Evolutionary conservation across 2,888 invertebrate species (phyloP).

Genomic region (Flexamia atlantica): DNA sequence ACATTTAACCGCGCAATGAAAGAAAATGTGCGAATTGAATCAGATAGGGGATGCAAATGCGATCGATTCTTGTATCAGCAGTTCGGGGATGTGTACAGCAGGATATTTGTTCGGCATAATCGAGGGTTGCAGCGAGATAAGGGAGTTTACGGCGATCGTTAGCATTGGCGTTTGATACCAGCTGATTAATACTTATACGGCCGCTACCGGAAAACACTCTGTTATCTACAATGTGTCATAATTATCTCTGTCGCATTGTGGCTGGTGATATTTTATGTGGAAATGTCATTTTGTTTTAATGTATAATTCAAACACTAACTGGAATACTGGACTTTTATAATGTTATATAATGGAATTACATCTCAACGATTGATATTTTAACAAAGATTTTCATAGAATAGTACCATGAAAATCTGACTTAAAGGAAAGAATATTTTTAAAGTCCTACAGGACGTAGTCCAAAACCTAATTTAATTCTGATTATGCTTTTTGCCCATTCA

Average conservation of each 20-base stretch:
- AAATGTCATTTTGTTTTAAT: too few relatives aligned
- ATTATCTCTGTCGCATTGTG: background rate
- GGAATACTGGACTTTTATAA: too few relatives aligned
- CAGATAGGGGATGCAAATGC: slow-evolving; percentile 20
- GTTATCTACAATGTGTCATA: background rate
- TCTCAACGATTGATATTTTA: too few relatives aligned
- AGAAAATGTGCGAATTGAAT: slow-evolving; percentile 51
- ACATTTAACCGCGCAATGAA: slow-evolving; percentile 32
- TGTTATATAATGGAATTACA: too few relatives aligned
- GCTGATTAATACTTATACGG: slow-evolving; percentile 44
- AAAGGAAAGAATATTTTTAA: too few relatives aligned
- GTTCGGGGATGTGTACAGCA: slow-evolving; percentile 1
- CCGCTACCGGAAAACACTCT: slow-evolving; percentile 10
- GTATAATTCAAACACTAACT: too few relatives aligned
- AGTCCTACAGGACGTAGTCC: too few relatives aligned
- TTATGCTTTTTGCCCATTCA: too few relatives aligned
- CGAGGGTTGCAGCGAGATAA: slow-evolving; percentile 38
- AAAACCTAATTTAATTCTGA: too few relatives aligned
- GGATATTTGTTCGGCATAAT: slow-evolving; percentile 43
- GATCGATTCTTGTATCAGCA: slow-evolving; percentile 27
- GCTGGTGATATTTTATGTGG: too few relatives aligned
- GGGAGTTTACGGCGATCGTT: slow-evolving; percentile 36
- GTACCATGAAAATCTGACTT: too few relatives aligned
- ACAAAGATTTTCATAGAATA: too few relatives aligned
- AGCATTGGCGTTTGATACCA: slow-evolving; percentile 12